Base-by-base conservation (phyloP, 2,888 invertebrate species). In the Himalopsyche japonica region DNA sequence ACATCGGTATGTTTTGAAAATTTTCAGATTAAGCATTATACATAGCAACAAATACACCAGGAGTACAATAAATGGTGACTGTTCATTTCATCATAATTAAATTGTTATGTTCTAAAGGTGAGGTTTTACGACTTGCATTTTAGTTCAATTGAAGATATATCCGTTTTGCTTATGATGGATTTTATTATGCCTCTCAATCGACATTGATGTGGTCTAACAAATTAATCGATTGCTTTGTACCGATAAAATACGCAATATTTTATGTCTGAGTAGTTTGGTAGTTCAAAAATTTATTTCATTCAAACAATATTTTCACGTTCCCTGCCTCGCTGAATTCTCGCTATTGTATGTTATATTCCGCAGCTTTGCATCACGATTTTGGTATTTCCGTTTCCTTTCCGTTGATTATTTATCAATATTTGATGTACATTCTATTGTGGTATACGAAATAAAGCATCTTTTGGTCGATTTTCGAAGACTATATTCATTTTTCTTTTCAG, bases 351-450 rank as follows among this genome's bases (percentile, higher is more conserved):
- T 20, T 37, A 78, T 78, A 47, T 78, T 83, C 34, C 70, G 27
- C 76, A 79, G 48, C 79, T 20, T 76, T 79, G 57, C 47, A 70
- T 80, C 49, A 76, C 76, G 79, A 76, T 32, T 82, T 83, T 79
- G 30, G 79, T 32, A n/a, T 76, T 80, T 79, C 64, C 78, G 43
- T 76, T 49, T 83, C 83, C 24, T 80, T 76, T 83, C 34, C 64
- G 30, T 77, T 83, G 83, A 83, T 83, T 83, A 83, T 83, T 83
- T 83, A 83, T 83, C 83, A 83, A 83, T 83, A 83, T 83, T 83
- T 83, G 83, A 83, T 83, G 83, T 80, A 47, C 64, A 80, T 83
- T 80, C 83, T 43, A 76, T 83, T 83, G 80, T 80, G 76, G 48
- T 24, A 20, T 57, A 20, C 20, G 57, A 57, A 24, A 24, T 57